Base-by-base conservation (phyloP, 1,140 invertebrate species). In the Cydia amplana region DNA sequence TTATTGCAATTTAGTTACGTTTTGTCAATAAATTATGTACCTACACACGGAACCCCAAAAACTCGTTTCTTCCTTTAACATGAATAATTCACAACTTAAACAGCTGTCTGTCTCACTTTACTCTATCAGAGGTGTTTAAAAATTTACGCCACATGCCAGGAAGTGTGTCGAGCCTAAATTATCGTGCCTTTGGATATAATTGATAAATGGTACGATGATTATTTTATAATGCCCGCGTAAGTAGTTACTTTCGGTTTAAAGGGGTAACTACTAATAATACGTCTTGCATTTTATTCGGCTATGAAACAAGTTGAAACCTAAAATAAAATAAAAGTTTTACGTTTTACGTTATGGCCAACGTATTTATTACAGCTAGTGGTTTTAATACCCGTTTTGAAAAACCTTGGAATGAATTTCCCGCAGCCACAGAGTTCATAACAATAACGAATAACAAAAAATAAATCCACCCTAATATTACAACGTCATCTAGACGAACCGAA, bases 161-260 rank as follows among this genome's bases (percentile, higher is more conserved):
- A 70, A 70, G 65, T 36, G 65, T 70, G 28, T 70, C 65, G 65
- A 28, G 64, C 64, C 65, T 36, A 36, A 70, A 70, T 70, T 36
- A 40, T n/a, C 28, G 55, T 23, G 55, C 55, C 20, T 36, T 14
- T 2, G 65, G 36, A 70, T 70, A 32, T 70, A 40, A 70, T 70
- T 36, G 65, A 36, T 36, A 23, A 60, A 60, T 60, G 6, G 7
- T 23, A 12, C 1, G 5, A 5, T 70, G 32, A 70, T 70, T 43
- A 70, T 70, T 70, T 43, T 70, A 40, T 70, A 32, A 67, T 67
- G 28, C 28, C 1, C 23, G 64, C 12, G 20, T 65, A 28, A 16
- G 23, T 16, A n/a, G 10, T 28, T 32, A 6, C 1, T 32, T 16
- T 9, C 4, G 49, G 5, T 16, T 51, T 51, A 5, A 51, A 51